Conservation (phyloP, 2,888 invertebrate genomes). For the Alcis repandata region DNA sequence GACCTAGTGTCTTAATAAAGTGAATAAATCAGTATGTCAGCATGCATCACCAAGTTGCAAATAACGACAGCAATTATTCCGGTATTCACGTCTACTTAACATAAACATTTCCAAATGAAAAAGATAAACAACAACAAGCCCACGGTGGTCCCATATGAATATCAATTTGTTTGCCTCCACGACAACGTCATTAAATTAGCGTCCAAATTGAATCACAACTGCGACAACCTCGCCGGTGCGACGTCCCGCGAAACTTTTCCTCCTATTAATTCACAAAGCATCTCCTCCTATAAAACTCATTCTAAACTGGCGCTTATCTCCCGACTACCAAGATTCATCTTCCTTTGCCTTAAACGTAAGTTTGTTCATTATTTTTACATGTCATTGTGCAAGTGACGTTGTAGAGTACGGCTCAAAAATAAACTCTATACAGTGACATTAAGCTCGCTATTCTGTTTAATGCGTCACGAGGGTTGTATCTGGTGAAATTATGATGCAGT, state of each 20-base stretch:
- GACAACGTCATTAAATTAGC: slow-evolving; percentile 86
- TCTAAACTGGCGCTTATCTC: slow-evolving; percentile 65
- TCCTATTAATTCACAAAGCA: slow-evolving; percentile 86
- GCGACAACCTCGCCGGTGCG: slow-evolving; percentile 84
- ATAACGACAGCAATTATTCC: slow-evolving; percentile 43
- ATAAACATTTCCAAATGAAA: slow-evolving; percentile 52
- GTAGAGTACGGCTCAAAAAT: slow-evolving; percentile 61
- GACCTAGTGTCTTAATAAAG: neutral
- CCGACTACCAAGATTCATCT: slow-evolving; percentile 66
- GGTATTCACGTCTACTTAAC: slow-evolving; percentile 44
- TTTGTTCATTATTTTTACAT: slow-evolving; percentile 87
- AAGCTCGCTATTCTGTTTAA: slow-evolving; percentile 70
- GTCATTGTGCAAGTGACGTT: slow-evolving; percentile 85
- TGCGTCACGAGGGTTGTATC: slow-evolving; percentile 74
- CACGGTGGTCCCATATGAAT: slow-evolving; percentile 84
- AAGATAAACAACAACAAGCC: slow-evolving; percentile 76
- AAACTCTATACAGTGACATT: slow-evolving; percentile 67
- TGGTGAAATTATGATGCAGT: slow-evolving; percentile 87
- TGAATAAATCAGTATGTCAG: too few relatives aligned
- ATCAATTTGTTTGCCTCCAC: slow-evolving; percentile 84
- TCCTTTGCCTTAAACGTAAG: slow-evolving; percentile 67
- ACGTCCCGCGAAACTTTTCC: slow-evolving; percentile 85
- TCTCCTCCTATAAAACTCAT: slow-evolving; percentile 65
- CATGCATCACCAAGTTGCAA: slow-evolving; percentile 18
- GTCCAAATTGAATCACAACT: slow-evolving; percentile 87